These are phyloP conservation scores for Chorisops tibialis DNA, from an alignment of 2,888 invertebrate species.

Conservation along the genomic window DNA sequence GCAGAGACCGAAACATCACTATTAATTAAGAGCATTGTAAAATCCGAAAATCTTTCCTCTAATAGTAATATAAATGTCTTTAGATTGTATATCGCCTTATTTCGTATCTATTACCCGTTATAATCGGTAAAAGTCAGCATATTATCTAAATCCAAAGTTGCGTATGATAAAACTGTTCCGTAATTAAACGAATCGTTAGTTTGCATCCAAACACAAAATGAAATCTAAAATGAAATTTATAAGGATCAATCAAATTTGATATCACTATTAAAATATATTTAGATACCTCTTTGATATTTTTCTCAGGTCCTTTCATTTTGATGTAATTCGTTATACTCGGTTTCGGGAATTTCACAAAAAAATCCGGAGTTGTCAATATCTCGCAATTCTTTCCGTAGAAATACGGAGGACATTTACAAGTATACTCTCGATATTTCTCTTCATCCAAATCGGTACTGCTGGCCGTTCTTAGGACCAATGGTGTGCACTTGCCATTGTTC, in stretches of 20 bases:
- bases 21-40: too few relatives aligned
- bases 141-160: conserved; percentile 59
- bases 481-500: conserved; percentile 53
- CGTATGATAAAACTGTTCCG: conserved; percentile 67
- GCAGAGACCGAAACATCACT: too few relatives aligned
- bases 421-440: conserved; percentile 43
- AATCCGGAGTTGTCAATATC: conserved; percentile 53
- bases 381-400: conserved; percentile 56
- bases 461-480: conserved; percentile 44
- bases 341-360: conserved; percentile 57
- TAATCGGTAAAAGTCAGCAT: conserved; percentile 67
- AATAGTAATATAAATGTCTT: too few relatives aligned
- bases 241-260: not conserved
- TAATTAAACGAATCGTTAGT: conserved; percentile 62
- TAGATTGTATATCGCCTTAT: too few relatives aligned
- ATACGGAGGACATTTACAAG: conserved; percentile 55
- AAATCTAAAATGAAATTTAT: conserved; percentile 49
- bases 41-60: too few relatives aligned
- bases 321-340: conserved; percentile 61
- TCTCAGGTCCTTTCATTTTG: conserved; percentile 52
- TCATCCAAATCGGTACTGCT: conserved; percentile 45
- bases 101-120: conserved; percentile 55
- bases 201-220: conserved; percentile 64
- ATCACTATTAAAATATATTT: not conserved
- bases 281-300: conserved; percentile 53